Evolutionary conservation across 1,140 invertebrate species (phyloP).

Genomic region (Procambarus clarkii): DNA sequence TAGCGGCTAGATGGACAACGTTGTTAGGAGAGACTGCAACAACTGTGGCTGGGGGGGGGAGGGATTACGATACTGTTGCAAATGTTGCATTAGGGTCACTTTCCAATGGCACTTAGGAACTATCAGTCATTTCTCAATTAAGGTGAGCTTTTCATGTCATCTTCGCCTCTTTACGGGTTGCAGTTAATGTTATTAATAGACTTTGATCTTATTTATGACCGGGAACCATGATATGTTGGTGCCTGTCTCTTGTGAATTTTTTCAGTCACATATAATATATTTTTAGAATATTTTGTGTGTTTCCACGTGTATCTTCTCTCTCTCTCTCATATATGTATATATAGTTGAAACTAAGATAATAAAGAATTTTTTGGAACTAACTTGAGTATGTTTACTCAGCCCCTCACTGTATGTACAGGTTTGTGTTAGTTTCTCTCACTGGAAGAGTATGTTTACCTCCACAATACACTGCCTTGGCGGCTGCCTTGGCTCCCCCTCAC

Average conservation of each 20-base stretch:
- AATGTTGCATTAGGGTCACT: constrained; percentile 8
- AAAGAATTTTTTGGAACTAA: constrained; percentile 30
- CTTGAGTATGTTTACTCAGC: not conserved
- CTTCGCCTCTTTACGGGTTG: constrained; percentile 62
- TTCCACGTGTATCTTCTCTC: constrained; percentile 20
- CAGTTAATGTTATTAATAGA: constrained; percentile 51
- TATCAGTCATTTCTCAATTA: constrained; percentile 28
- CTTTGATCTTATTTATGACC: constrained; percentile 50
- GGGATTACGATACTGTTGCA: constrained; percentile 10
- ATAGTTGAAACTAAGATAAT: constrained; percentile 62
- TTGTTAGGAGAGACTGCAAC: too few relatives aligned
- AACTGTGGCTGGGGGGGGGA: not conserved
- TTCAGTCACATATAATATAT: constrained; percentile 61
- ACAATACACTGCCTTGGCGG: not conserved
- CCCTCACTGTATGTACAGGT: not conserved
- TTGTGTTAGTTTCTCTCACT: not conserved
- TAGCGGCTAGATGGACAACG: not conserved
- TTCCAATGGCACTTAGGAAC: constrained; percentile 33
- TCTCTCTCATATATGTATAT: constrained; percentile 36
- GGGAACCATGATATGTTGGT: not conserved
- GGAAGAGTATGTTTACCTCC: not conserved
- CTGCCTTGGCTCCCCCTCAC: too few relatives aligned
- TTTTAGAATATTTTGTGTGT: constrained; percentile 38
- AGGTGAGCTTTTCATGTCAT: constrained; percentile 36
- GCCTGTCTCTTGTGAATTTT: constrained; percentile 31